Evolutionary conservation across 1,140 invertebrate genomes (phyloP).

Genomic region (Diuraphis noxia): DNA sequence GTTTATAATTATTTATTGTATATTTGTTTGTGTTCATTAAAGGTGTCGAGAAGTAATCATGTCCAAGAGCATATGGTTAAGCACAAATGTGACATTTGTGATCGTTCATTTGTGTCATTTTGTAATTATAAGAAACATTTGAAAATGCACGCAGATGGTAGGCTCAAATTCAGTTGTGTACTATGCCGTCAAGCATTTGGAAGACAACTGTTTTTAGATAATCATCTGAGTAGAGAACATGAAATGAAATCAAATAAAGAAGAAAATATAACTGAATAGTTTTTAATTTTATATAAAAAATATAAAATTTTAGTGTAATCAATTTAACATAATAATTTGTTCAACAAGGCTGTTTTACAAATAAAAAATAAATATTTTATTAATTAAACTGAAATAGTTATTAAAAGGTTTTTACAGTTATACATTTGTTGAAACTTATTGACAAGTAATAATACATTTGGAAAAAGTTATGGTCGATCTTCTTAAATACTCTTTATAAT

Average conservation of each 20-base stretch:
- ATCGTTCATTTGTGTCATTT: slow-evolving; percentile 45
- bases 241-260: slow-evolving; percentile 32
- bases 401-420: background rate
- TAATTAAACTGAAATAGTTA: background rate
- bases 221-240: slow-evolving; percentile 26
- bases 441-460: background rate
- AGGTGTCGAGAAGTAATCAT: slow-evolving; percentile 47
- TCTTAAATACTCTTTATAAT: background rate
- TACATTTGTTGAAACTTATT: background rate
- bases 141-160: slow-evolving; percentile 39
- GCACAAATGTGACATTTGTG: slow-evolving; percentile 41
- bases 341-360: background rate
- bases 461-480: background rate
- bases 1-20: background rate
- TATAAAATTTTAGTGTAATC: background rate
- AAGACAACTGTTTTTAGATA: slow-evolving; percentile 49
- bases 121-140: slow-evolving; percentile 53
- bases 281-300: background rate
- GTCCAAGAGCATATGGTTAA: slow-evolving; percentile 44
- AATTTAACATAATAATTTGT: background rate
- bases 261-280: background rate
- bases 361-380: background rate
- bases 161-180: slow-evolving; percentile 45
- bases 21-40: background rate
- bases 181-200: slow-evolving; percentile 46